Evolutionary conservation across 2,888 invertebrate species (phyloP).

Genomic region (Volucella bombylans): DNA sequence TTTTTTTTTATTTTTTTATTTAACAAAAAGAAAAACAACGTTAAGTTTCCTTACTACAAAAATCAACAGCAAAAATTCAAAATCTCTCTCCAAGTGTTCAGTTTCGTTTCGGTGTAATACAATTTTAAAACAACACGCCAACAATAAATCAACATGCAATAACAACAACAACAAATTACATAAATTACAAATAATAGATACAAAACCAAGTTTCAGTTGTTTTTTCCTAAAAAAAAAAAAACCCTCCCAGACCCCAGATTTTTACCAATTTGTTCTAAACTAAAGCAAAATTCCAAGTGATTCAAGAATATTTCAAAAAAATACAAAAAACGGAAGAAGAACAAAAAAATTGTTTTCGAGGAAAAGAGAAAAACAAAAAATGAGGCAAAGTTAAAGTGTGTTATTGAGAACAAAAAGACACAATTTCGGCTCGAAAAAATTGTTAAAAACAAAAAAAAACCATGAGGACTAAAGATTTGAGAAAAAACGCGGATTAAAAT

Average conservation of each 20-base stretch:
- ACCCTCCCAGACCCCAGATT: conserved; percentile 34
- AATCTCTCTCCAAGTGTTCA: conserved; percentile 71
- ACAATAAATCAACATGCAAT: conserved; percentile 74
- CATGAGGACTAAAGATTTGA: conserved; percentile 71
- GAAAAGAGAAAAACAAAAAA: conserved; percentile 57
- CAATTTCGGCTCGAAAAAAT: conserved; percentile 60
- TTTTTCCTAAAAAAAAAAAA: conserved; percentile 76
- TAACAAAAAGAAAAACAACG: conserved; percentile 42
- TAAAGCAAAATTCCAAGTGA: conserved; percentile 62
- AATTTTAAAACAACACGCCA: conserved; percentile 64
- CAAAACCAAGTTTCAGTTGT: conserved; percentile 73
- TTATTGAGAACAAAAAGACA: conserved; percentile 65
- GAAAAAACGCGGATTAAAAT: conserved; percentile 73
- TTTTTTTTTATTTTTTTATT: conserved; percentile 58
- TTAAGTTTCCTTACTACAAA: conserved; percentile 68
- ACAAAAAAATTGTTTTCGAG: conserved; percentile 36
- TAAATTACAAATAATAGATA: conserved; percentile 75
- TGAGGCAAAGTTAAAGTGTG: conserved; percentile 59
- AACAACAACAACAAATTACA: conserved; percentile 73
- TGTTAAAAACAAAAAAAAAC: conserved; percentile 45
- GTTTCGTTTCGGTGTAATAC: conserved; percentile 74
- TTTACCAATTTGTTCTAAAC: conserved; percentile 66
- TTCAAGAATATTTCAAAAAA: conserved; percentile 72
- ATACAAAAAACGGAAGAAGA: conserved; percentile 50
- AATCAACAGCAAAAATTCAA: conserved; percentile 72